phyloP scores from a whole-genome alignment of 2,113 vertebrate genomes.

The Pedetes capensis region DNA sequence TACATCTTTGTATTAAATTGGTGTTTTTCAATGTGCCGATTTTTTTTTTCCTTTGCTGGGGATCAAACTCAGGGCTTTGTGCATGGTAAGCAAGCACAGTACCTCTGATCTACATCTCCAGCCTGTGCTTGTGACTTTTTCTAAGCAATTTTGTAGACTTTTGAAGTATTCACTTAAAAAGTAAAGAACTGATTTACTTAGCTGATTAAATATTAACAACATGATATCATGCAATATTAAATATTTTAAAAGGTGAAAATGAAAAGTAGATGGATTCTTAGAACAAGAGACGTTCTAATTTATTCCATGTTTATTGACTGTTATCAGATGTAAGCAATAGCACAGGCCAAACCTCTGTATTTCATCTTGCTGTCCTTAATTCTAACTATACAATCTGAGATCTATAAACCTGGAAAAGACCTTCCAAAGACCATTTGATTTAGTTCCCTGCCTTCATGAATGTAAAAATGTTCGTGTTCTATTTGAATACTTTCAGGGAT shows the following conservation, averaged over 20 bases:
- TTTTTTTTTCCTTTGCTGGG: too few species aligned
- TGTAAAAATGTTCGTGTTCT: background rate
- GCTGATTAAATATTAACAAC: constrained; percentile 56
- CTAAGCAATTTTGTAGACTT: constrained; percentile 30
- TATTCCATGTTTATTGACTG: constrained; percentile 3
- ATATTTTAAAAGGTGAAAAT: constrained; percentile 63
- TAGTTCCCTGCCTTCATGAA: background rate
- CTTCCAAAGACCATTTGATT: constrained; percentile 27
- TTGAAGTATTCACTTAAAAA: constrained; percentile 43
- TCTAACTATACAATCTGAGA: background rate
- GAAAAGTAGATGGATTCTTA: background rate
- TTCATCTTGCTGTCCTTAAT: background rate
- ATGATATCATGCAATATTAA: constrained; percentile 40
- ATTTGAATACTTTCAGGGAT: background rate
- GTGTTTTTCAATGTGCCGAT: too few species aligned
- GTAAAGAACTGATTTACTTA: constrained; percentile 37
- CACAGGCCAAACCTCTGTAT: background rate
- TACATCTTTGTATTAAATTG: constrained; percentile 27
- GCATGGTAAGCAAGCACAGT: too few species aligned
- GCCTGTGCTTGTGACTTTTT: constrained; percentile 40
- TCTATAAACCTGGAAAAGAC: background rate
- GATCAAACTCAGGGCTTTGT: too few species aligned
- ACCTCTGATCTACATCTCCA: too few species aligned
- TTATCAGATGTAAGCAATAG: background rate
- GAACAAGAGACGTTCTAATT: constrained; percentile 11